Evolutionary conservation across 2,113 vertebrate species (phyloP).

Genomic region (Bagarius yarrelli): DNA sequence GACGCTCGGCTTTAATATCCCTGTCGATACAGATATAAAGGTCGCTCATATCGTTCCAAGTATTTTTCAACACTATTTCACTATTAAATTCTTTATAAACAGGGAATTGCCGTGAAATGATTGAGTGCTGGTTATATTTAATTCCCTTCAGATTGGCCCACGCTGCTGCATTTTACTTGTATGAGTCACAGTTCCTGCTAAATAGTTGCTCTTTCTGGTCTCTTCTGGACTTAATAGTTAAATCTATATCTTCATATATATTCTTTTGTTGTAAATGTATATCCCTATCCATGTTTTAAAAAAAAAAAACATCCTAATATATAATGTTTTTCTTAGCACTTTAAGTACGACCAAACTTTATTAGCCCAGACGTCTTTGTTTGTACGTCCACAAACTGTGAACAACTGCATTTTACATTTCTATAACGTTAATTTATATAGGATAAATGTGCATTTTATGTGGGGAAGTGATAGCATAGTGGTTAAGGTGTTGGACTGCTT

Average conservation of each 20-base stretch:
- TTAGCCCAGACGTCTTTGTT: not conserved
- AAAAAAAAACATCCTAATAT: too few relatives aligned
- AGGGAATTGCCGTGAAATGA: not conserved
- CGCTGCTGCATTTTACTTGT: slow-evolving; percentile 14
- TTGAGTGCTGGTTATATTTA: slow-evolving; percentile 25
- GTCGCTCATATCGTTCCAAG: not conserved
- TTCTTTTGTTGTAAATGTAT: too few relatives aligned
- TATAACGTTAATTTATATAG: too few relatives aligned
- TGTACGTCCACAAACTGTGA: not conserved
- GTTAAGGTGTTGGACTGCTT: too few relatives aligned
- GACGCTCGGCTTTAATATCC: not conserved
- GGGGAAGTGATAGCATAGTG: too few relatives aligned
- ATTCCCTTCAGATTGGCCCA: not conserved
- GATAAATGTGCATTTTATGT: too few relatives aligned
- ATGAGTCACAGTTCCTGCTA: slow-evolving; percentile 16
- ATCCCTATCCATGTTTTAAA: not conserved
- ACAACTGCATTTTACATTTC: not conserved
- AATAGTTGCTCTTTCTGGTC: not conserved
- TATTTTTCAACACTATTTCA: not conserved
- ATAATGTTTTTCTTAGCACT: not conserved
- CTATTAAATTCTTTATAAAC: not conserved
- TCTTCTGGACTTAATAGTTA: not conserved
- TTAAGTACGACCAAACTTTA: not conserved
- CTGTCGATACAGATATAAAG: not conserved
- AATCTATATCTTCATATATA: too few relatives aligned